Evolutionary conservation across 53 echinoderm and acorn worm genomes (phyloP), one percentile per base, ranked within the genome.

Genomic region (Henricia sp.): DNA sequence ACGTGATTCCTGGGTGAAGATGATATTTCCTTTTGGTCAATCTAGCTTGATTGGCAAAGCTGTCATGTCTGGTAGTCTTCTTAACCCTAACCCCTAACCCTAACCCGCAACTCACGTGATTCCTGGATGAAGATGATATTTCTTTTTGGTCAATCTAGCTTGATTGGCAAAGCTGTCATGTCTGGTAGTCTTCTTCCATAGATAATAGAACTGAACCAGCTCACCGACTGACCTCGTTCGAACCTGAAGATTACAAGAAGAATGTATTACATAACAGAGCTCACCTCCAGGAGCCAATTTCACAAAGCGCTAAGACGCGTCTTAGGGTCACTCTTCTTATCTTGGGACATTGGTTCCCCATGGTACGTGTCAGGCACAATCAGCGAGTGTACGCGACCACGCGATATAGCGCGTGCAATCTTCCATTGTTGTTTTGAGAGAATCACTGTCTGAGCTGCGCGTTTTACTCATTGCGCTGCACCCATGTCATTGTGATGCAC

Each of bases 181-280:
- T 41, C 96, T 84, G 52, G 89, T 94, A 13, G 96, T 96, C 86
- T 96, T 96, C 71, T 96, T 94, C 96, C 94, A 94, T 36, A 94
- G 94, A 65, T 94, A 96, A 62, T 94, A 96, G 66, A 96, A 94
- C 63, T 94, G 94, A 21, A 94, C 94, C 40, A 94, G 76, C 83
- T 96, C 96, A 43, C 96, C 96, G 16, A 96, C 96, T 30, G 93
- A 93, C 62, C 96, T 94, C 42, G 96, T 96, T 46, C 92, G 87
- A 24, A 96, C 96, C 96, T 96, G 60, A 13, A 35, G 8, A 78
- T 27, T 28, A 24, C 48, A 67, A 83, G 34, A 16, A 52, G 12
- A 37, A 46, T 46, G 21, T 1, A 51, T 6, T 20, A 19, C 25
- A 56, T 23, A 20, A 14, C 56, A 1, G 44, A 13, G 6, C 44